These are phyloP conservation scores for Epirrita christyi DNA, from an alignment of 2,888 invertebrate genomes.

Conservation along the genomic window DNA sequence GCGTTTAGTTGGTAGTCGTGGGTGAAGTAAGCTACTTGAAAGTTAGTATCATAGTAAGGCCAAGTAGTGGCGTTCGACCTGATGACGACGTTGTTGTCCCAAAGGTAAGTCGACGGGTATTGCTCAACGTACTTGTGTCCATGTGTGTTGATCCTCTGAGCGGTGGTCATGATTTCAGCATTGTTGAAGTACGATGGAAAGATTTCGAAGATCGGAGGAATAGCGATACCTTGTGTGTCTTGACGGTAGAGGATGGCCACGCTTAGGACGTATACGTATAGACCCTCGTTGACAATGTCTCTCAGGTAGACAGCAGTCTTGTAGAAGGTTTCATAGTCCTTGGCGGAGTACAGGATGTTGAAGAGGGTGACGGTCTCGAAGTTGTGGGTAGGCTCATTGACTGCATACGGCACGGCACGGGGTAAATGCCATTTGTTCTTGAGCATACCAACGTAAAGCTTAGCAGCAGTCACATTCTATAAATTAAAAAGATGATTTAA, in stretches of 20 bases:
- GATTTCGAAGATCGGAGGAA: constrained; percentile 90
- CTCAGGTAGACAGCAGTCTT: constrained; percentile 88
- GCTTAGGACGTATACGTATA: constrained; percentile 87
- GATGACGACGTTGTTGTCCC: constrained; percentile 80
- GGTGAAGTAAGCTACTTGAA: constrained; percentile 86
- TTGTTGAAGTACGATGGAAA: constrained; percentile 89
- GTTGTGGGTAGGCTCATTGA: constrained; percentile 80
- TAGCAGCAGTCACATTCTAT: constrained; percentile 68
- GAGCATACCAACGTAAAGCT: constrained; percentile 81
- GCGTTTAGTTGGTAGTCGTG: constrained; percentile 89
- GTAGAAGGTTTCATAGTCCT: constrained; percentile 88
- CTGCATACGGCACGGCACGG: constrained; percentile 84
- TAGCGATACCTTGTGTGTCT: constrained; percentile 86
- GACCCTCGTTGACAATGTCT: constrained; percentile 87
- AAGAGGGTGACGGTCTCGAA: constrained; percentile 87
- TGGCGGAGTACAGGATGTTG: constrained; percentile 88
- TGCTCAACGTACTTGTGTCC: constrained; percentile 56
- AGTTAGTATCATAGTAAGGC: constrained; percentile 82
- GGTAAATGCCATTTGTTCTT: constrained; percentile 82
- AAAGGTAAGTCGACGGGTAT: constrained; percentile 58
- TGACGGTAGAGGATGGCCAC: constrained; percentile 86
- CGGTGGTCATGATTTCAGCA: constrained; percentile 87
- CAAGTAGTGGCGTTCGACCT: constrained; percentile 86
- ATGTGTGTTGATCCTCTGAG: constrained; percentile 83
- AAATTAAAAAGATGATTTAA: background rate